phyloP scores from a whole-genome alignment of 2,797 vertebrate species.

The Knipowitschia caucasica region DNA sequence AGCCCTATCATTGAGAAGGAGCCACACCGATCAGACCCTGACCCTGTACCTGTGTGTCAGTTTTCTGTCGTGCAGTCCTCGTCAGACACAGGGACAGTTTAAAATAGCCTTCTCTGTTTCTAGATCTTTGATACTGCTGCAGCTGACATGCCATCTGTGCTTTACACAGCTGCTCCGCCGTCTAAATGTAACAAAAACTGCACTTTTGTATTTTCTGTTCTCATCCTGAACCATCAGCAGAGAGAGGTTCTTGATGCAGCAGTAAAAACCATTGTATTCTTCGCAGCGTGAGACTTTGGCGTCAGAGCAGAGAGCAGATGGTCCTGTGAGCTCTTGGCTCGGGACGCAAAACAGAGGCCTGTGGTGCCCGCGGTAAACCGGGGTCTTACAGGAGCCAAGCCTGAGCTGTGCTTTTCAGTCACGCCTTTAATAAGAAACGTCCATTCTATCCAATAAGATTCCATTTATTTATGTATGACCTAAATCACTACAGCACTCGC shows the following conservation, averaged over 20 bases:
- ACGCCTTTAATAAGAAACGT: constrained; percentile 21
- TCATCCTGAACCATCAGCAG: constrained; percentile 7
- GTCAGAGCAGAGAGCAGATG: constrained; percentile 60
- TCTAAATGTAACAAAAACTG: background rate
- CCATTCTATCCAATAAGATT: no score
- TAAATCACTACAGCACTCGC: no score
- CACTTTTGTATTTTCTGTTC: background rate
- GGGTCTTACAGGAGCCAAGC: constrained; percentile 33
- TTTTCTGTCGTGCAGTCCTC: no score
- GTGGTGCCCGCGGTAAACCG: constrained; percentile 51
- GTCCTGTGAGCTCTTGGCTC: constrained; percentile 60
- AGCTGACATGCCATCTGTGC: constrained; percentile 13
- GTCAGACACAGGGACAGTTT: background rate
- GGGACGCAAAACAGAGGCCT: constrained; percentile 42
- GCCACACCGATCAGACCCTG: no score
- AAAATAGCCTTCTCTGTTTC: background rate
- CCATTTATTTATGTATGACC: no score
- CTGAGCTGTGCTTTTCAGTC: constrained; percentile 29
- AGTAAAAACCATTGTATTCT: constrained; percentile 19
- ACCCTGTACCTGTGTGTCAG: no score
- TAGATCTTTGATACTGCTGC: background rate
- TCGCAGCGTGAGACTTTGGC: constrained; percentile 34
- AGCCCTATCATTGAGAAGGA: no score
- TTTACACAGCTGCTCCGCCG: background rate
- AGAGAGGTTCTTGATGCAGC: constrained; percentile 7